phyloP scores from a whole-genome alignment of 2,797 vertebrate species.

The Brachymystax lenok region DNA sequence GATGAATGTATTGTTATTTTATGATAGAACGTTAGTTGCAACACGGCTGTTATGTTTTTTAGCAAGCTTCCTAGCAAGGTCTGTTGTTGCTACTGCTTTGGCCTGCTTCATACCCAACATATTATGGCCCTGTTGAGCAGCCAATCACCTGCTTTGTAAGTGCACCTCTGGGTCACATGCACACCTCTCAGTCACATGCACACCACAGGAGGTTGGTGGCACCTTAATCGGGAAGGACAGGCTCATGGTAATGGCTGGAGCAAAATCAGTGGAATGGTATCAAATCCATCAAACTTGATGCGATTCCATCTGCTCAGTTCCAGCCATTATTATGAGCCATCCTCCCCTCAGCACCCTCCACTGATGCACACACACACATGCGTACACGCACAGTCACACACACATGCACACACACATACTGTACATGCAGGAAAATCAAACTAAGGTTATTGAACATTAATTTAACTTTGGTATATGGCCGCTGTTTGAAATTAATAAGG shows the following conservation, averaged over 20 bases:
- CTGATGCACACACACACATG: constrained; percentile 21
- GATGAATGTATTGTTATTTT: background rate
- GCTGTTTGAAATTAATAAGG: constrained; percentile 69
- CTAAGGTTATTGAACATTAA: constrained; percentile 70
- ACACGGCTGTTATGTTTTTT: background rate
- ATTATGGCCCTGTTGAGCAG: background rate
- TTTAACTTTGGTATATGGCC: constrained; percentile 52
- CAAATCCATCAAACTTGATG: too few species aligned
- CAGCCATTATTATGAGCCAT: too few species aligned
- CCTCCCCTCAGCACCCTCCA: background rate
- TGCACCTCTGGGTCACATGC: background rate
- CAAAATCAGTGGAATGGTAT: too few species aligned
- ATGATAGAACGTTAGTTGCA: background rate
- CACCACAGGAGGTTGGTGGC: constrained; percentile 13
- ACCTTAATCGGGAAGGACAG: too few species aligned
- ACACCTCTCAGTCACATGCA: background rate
- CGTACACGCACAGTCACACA: constrained; percentile 32
- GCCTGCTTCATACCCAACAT: background rate
- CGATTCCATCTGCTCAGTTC: too few species aligned
- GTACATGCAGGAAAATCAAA: constrained; percentile 52
- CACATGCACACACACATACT: background rate
- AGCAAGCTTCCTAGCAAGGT: background rate
- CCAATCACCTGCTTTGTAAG: background rate
- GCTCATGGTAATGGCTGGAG: too few species aligned
- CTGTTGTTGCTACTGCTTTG: background rate